Base-by-base conservation (phyloP, 2,113 vertebrate genomes). In the Labeo rohita region DNA sequence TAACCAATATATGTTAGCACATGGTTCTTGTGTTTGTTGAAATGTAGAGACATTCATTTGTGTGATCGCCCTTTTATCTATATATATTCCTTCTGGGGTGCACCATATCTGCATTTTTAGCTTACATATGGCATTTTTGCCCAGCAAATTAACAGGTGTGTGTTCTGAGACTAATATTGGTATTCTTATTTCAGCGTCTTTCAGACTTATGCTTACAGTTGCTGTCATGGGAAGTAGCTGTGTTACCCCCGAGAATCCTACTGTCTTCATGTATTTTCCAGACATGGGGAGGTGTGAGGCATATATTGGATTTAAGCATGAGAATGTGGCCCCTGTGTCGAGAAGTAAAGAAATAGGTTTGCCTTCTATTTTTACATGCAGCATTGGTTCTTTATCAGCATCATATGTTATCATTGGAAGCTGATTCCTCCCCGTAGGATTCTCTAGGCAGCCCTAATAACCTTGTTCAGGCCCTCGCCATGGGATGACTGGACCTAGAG, bases 371-470 rank as follows among this genome's bases (percentile, higher is more conserved):
- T 73, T 12, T 1, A 47, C 70, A 3, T 12, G 70, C 43, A 73
- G 43, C 43, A 73, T 47, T 10, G 70, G 70, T 73, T 73, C 70
- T n/a, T 45, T 18, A 4, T 73, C 70, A 73, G 70, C 70, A n/a
- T 73, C 8, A 8, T 0, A 18, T 2, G 39, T 10, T 73, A 73
- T 73, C 39, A 73, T 23, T 47, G 43, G 72, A 11, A 45, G 21
- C 43, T 74, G 72, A 47, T 5, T 6, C 72, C 43, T 74, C 72
- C 43, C 72, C 10, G 5, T 12, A 43, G 21, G 43, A 47, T 47
- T 74, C 43, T 47, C 43, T 74, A 21, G 73, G 11, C 45, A 75
- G 4, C 45, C 73, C 45, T 75, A 75, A 6, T 28, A 75, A 0
- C 73, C 45, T 7, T 23, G 5, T 1, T 50, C 45, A 13, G 45